Evolutionary conservation across 2,888 invertebrate genomes (phyloP).

Genomic region (Harpagoxenus sublaevis): DNA sequence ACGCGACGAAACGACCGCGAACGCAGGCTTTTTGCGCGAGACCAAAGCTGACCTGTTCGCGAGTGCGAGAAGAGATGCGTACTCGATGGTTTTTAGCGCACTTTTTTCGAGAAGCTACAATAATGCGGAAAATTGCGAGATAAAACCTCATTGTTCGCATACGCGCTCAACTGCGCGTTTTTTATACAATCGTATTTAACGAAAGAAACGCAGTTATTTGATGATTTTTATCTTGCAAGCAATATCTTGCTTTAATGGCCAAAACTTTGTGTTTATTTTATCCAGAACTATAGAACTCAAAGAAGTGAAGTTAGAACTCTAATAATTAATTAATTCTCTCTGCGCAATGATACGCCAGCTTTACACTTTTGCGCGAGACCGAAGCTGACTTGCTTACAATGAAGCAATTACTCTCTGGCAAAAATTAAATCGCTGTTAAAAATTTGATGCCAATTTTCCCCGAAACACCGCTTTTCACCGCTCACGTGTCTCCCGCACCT

Average conservation of each 20-base stretch:
- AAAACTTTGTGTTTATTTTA: too few species aligned
- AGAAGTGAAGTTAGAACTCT: too few species aligned
- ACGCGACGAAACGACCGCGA: slow-evolving; percentile 15
- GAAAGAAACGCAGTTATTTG: neutral
- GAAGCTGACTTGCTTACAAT: too few species aligned
- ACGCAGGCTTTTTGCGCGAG: neutral
- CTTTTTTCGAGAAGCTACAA: neutral
- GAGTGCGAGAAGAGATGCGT: neutral
- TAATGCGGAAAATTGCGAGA: slow-evolving; percentile 13
- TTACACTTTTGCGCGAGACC: neutral
- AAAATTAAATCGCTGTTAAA: neutral
- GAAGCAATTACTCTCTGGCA: too few species aligned
- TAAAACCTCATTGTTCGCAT: neutral
- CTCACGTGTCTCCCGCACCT: neutral
- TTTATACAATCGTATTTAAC: slow-evolving; percentile 1
- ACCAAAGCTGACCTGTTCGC: neutral
- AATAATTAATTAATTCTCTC: neutral
- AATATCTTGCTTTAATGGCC: neutral
- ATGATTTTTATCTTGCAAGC: neutral
- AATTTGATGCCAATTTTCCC: neutral
- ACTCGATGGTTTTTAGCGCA: neutral
- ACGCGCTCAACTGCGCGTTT: neutral
- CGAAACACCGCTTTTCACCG: neutral
- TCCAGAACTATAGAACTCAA: neutral
- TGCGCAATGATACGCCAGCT: neutral